Base-by-base conservation (phyloP, 2,888 invertebrate species). In the Hoplodrina blanda region DNA sequence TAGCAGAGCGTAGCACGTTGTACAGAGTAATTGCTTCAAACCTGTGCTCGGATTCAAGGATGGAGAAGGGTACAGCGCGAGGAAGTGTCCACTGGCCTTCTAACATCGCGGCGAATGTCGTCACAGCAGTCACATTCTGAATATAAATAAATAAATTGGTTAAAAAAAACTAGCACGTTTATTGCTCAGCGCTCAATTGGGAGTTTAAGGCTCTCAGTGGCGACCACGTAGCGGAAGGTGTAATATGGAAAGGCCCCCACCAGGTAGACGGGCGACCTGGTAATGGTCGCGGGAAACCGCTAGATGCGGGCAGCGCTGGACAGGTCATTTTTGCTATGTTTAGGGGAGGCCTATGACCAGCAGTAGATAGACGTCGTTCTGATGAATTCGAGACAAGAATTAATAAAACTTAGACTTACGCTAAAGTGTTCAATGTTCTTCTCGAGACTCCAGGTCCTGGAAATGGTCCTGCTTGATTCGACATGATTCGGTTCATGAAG, bases 1-100 rank as follows among this genome's bases (percentile, higher is more conserved):
- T 97, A 80, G 98, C 97, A 69, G 97, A 97, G 92, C 96, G 96
- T 80, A 98, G 95, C 67, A 97, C 93, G 87, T 97, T 96, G 92
- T 97, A 97, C 30, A 98, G 91, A 8, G 97, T 96, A 6, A 96
- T 88, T 13, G 97, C 97, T 88, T 98, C 97, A 83, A 96, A 96
- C 62, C 96, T 93, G 71, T 98, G 97, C 2, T 90, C 88, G n/a
- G 91, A 89, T 78, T 97, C 93, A 74, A 96, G 92, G 46, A 96
- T 87, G 7, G 97, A 96, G 95, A 97, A 97, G 4, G 97, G 96
- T 53, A 96, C 95, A 54, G 96, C 96, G 56, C 96, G 95, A 2
- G 97, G 97, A 49, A 97, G 91, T 49, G 96, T 86, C 82, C 96
- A 96, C 61, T 95, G 91, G 62, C 95, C 87, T 63, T 96, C 93